These are phyloP conservation scores for Xylocopa sonorina DNA, from an alignment of 1,140 invertebrate genomes.

Conservation along the genomic window DNA sequence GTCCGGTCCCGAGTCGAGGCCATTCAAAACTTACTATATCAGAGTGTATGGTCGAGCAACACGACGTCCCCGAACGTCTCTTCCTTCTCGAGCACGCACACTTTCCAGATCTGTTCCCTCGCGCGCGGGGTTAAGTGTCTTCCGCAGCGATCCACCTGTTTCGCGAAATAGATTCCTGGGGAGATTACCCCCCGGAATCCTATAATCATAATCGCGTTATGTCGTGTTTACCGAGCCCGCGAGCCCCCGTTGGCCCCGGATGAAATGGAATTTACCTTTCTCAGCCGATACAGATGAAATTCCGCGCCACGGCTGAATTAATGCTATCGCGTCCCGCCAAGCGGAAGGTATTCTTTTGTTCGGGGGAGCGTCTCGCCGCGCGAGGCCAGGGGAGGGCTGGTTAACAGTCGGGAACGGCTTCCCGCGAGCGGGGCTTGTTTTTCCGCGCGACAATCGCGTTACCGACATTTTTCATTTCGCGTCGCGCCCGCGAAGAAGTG, in stretches of 20 bases:
- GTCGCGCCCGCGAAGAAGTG: no score
- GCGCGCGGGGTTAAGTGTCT: fast-evolving
- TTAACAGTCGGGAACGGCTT: no score
- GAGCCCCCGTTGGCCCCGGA: background rate
- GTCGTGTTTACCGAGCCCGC: background rate
- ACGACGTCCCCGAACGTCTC: background rate
- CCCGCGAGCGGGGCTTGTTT: no score
- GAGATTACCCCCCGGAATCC: background rate
- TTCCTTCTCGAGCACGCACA: no score
- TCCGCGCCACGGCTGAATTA: constrained; percentile 19
- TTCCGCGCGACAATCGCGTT: no score
- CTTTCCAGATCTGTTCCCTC: background rate
- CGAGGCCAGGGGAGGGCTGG: no score
- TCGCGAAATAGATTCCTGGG: background rate
- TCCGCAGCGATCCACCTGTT: background rate
- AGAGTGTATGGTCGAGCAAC: no score
- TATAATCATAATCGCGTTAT: constrained; percentile 14
- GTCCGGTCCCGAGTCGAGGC: no score
- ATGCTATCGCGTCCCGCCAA: background rate
- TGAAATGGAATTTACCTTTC: constrained; percentile 16
- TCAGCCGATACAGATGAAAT: constrained; percentile 30
- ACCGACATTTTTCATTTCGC: no score
- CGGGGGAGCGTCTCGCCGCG: background rate
- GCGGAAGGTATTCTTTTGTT: constrained; percentile 14
- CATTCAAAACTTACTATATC: no score